Evolutionary conservation across 2,888 invertebrate species (phyloP).

Genomic region (Pachymerium ferrugineum): DNA sequence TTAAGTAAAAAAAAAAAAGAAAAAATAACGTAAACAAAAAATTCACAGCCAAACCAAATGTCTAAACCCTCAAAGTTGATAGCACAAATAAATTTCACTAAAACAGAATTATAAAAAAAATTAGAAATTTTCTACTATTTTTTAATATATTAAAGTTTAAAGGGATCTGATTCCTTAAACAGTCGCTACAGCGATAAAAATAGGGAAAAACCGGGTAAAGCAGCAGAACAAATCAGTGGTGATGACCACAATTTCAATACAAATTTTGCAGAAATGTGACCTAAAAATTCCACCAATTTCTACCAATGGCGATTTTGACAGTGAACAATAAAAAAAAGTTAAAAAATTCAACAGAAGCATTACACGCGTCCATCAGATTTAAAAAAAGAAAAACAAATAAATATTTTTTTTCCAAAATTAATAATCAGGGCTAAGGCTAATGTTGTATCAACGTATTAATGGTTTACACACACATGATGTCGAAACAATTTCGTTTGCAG

Average conservation of each 20-base stretch:
- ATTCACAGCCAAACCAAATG: background rate
- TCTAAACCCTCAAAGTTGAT: no score
- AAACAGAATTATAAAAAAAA: no score
- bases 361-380: background rate
- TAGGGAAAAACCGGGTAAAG: background rate
- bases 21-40: background rate
- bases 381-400: background rate
- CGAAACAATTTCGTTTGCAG: background rate
- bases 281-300: background rate
- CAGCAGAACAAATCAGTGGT: background rate
- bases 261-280: slow-evolving; percentile 1
- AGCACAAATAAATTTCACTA: no score
- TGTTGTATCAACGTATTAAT: no score
- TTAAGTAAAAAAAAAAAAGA: no score
- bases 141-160: background rate
- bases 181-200: background rate
- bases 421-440: no score
- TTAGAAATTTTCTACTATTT: no score
- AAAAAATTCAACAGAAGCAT: background rate
- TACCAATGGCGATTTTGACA: background rate
- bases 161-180: background rate
- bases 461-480: no score
- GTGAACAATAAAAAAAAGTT: background rate
- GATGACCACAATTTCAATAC: background rate
- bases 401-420: no score